Evolutionary conservation across 2,888 invertebrate genomes (phyloP), one percentile per base, ranked within the genome.

Genomic region (Agrilus cyanescens): DNA sequence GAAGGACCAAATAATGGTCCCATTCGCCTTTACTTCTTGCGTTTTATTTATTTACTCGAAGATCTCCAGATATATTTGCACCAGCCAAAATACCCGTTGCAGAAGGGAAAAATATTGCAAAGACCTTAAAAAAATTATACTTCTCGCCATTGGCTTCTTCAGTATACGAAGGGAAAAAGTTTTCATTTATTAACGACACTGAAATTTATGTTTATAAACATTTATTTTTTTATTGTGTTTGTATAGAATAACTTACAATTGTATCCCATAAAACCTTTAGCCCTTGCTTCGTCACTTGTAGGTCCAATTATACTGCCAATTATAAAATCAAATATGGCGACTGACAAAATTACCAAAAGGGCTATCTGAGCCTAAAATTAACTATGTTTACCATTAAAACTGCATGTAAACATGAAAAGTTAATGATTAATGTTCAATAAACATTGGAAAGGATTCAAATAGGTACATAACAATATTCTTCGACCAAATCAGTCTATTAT

Each of bases 1-100:
- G n/a, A n/a, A n/a, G n/a, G n/a, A n/a, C n/a, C n/a, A 29, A 29
- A 37, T 32, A 12, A 31, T 31, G 14, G 31, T 34, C 31, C 15
- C 36, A 20, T 13, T n/a, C 12, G 36, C 12, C 4, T 15, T 12
- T 36, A 4, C n/a, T 13, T 36, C 14, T 37, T 10, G n/a, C 39
- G 31, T 2, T 6, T 12, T 15, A 32, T 25, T 30, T 42, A 38
- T 55, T 56, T 66, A 91, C 94, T 76, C 87, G 88, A 43, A 97
- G 74, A 71, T 97, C 96, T 7, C 96, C 97, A 15, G 94, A 95
- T 53, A 98, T 96, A 62, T 98, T 98, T 30, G 97, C 97, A 4
- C 95, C 95, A 13, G 95, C 95, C 59, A 95, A 72, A 61, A 95
- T 95, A 13, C 97, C 98, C 8, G 97, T 97, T 4, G 95, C 96